Evolutionary conservation across 2,888 invertebrate genomes (phyloP), one percentile per base, ranked within the genome.

Genomic region (Lydus trimaculatus): DNA sequence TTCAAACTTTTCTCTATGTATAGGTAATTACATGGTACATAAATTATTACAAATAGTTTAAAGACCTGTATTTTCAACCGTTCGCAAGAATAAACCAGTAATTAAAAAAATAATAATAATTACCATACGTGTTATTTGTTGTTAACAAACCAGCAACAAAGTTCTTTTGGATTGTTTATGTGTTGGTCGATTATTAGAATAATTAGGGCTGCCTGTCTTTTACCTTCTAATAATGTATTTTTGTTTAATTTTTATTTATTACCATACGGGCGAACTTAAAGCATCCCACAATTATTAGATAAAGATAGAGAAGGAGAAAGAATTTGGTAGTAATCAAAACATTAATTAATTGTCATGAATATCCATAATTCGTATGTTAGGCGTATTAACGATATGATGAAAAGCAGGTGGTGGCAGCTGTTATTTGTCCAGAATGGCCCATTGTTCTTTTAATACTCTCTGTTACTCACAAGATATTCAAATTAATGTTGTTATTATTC

Each of bases 71-170:
- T 73, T 74, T 72, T 72, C 72, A 73, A 74, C 75, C 75, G 71
- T 74, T 76, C 67, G 72, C 77, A 73, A 75, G 73, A 69, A 70
- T 70, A 67, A 72, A 72, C 74, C 73, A 77, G 76, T 77, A 79
- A 79, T 79, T 79, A 79, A 79, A 79, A 77, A 73, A 69, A 72
- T 78, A 78, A 72, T 78, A 78, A 79, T 79, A 78, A 79, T 79
- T 77, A 79, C 76, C 76, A 75, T 78, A 77, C 74, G 73, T 68
- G 71, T 70, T 56, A 25, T 56, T 73, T 69, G 69, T 73, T 69
- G 69, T 71, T 68, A 64, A 69, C 56, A 61, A 58, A 33, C 62
- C 66, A n/a, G n/a, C n/a, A 69, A 67, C 39, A 61, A 67, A 69
- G 66, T 66, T 66, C 60, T 72, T 72, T 69, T 68, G 68, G 69